These are phyloP conservation scores for Troides aeacus DNA, from an alignment of 2,888 invertebrate genomes.

Conservation along the genomic window DNA sequence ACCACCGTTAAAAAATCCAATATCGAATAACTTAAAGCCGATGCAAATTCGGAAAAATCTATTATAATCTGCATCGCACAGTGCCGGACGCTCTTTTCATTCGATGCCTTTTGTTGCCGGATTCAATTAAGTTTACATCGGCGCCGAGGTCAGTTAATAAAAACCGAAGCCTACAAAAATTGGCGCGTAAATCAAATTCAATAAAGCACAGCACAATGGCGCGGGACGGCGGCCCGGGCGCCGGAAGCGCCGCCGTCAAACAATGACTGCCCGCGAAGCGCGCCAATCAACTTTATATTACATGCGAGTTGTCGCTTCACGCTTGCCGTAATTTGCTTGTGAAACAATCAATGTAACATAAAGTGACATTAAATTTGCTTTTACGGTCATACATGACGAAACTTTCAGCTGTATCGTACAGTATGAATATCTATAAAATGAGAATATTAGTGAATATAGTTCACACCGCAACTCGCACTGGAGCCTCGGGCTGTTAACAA, in stretches of 20 bases:
- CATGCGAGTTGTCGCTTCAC: conserved; percentile 25
- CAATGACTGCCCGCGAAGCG: conserved; percentile 47
- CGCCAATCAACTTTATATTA: conserved; percentile 47
- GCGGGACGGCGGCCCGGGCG: conserved; percentile 44
- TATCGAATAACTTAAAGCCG: conserved; percentile 70
- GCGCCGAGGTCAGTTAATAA: conserved; percentile 78
- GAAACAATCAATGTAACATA: conserved; percentile 1
- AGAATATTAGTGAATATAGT: no score
- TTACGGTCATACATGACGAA: not conserved
- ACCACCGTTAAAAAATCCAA: conserved; percentile 69
- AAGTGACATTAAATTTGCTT: not conserved
- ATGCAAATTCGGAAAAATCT: conserved; percentile 76
- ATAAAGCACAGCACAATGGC: conserved; percentile 74
- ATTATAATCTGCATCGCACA: conserved; percentile 79
- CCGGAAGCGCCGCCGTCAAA: conserved; percentile 63
- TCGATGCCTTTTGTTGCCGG: conserved; percentile 75
- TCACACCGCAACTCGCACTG: no score
- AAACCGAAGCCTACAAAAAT: conserved; percentile 78
- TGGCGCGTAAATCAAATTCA: conserved; percentile 78
- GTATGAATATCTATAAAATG: no score
- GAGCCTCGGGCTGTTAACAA: no score
- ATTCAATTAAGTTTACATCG: conserved; percentile 80
- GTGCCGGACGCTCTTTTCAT: conserved; percentile 77
- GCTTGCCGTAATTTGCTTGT: conserved; percentile 13
- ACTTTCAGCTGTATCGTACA: not conserved